A percentile compares a stretch with the other conserved stretches of the same genome.
Conservation (phyloP, 2,888 invertebrate species). For the Mesochorus sp. region DNA sequence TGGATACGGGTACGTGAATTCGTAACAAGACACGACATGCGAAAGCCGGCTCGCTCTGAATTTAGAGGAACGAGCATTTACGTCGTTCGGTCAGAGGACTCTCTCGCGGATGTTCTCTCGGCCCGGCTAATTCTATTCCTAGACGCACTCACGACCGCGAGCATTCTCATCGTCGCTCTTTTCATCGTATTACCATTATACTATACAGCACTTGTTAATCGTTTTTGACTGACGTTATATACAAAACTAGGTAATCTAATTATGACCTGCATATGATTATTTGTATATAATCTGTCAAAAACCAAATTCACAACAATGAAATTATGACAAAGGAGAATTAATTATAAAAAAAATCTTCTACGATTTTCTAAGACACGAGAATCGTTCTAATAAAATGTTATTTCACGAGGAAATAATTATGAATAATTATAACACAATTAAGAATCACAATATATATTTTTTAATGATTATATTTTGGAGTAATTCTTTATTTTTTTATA, state of each 20-base stretch:
- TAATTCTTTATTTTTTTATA: neutral
- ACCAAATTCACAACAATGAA: too few relatives aligned
- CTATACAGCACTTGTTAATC: constrained; percentile 22
- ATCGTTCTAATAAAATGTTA: neutral
- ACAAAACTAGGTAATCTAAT: neutral
- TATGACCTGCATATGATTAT: neutral
- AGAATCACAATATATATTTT: neutral
- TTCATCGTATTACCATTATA: constrained; percentile 45
- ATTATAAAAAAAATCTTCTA: too few relatives aligned
- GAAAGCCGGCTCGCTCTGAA: constrained; percentile 64
- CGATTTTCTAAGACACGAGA: too few relatives aligned
- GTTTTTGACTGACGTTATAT: neutral
- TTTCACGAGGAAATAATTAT: neutral
- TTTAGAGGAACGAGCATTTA: constrained; percentile 66
- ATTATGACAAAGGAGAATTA: too few relatives aligned
- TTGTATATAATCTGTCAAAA: too few relatives aligned
- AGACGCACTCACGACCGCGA: constrained; percentile 59
- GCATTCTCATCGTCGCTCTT: constrained; percentile 54
- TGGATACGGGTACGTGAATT: constrained; percentile 55
- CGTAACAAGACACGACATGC: constrained; percentile 67
- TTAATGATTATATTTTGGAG: neutral
- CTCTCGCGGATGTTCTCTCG: constrained; percentile 35
- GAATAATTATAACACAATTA: neutral
- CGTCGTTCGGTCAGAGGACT: constrained; percentile 62
- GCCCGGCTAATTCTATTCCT: constrained; percentile 67